phyloP scores from a whole-genome alignment of 2,888 invertebrate species.

The Drosophila mercatorum region DNA sequence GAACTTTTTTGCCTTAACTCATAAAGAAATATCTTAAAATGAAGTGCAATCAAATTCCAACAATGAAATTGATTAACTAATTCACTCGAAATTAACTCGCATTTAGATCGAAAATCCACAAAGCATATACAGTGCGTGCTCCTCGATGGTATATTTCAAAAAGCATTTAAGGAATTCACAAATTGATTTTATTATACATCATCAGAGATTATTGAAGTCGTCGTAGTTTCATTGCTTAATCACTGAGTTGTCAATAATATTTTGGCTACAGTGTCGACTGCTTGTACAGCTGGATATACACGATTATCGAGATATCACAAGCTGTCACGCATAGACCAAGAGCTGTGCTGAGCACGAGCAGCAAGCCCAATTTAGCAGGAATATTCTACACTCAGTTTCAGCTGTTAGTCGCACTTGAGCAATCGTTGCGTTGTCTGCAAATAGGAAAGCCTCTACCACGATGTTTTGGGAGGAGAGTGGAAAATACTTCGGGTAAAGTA shows the following conservation, averaged over 20 bases:
- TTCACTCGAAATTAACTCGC: too few relatives aligned
- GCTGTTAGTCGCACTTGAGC: slow-evolving; percentile 31
- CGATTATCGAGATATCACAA: background rate
- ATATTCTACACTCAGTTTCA: slow-evolving; percentile 1
- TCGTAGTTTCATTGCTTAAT: too few relatives aligned
- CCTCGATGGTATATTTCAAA: background rate
- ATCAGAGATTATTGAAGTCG: too few relatives aligned
- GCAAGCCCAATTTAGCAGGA: background rate
- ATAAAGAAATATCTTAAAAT: too few relatives aligned
- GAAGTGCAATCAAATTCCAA: too few relatives aligned
- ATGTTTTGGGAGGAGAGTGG: background rate
- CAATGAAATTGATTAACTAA: too few relatives aligned
- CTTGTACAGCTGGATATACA: background rate
- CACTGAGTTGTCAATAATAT: background rate
- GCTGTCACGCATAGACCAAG: slow-evolving; percentile 7
- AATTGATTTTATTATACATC: background rate
- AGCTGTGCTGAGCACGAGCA: background rate
- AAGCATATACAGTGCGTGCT: too few relatives aligned
- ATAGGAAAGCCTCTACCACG: background rate
- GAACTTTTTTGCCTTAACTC: too few relatives aligned
- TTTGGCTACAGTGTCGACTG: background rate
- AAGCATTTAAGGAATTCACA: background rate
- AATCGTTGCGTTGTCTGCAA: slow-evolving; percentile 14
- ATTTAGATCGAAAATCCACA: too few relatives aligned
- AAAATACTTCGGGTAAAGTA: slow-evolving; percentile 35